Conservation (phyloP, 2,113 vertebrate genomes). For the Phoenicopterus ruber region DNA sequence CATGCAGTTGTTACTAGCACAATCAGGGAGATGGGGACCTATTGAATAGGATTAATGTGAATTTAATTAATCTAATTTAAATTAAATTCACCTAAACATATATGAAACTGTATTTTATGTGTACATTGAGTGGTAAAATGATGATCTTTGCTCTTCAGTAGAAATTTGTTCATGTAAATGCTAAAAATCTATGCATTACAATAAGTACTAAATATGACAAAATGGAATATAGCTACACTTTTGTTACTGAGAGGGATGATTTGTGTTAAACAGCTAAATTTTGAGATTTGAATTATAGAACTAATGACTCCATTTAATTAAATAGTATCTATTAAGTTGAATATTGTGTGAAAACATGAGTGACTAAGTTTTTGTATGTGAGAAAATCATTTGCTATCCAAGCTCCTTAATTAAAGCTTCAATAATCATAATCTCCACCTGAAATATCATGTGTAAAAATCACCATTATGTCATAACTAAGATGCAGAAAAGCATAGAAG, state of each 20-base stretch:
- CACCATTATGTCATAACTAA: not conserved
- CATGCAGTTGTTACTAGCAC: not conserved
- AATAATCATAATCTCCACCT: not conserved
- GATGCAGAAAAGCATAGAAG: not conserved
- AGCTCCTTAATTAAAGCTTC: not conserved
- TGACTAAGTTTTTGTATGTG: not conserved
- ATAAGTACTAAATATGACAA: not conserved
- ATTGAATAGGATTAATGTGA: not conserved
- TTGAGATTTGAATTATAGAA: not conserved
- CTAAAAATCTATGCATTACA: not conserved
- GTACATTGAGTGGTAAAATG: not conserved
- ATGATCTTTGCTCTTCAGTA: not conserved
- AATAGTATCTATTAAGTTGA: not conserved
- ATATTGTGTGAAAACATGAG: not conserved
- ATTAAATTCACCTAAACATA: not conserved
- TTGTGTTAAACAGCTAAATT: not conserved
- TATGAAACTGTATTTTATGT: not conserved
- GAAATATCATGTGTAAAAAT: not conserved
- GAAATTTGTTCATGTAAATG: not conserved
- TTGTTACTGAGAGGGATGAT: not conserved
- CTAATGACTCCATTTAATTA: not conserved
- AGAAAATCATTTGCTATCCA: not conserved
- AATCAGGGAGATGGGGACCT: not conserved
- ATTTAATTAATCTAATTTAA: not conserved
- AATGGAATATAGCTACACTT: not conserved